Evolutionary conservation across 1,140 invertebrate species (phyloP), one percentile per base, ranked within the genome.

Genomic region (Matsumurasca onukii): DNA sequence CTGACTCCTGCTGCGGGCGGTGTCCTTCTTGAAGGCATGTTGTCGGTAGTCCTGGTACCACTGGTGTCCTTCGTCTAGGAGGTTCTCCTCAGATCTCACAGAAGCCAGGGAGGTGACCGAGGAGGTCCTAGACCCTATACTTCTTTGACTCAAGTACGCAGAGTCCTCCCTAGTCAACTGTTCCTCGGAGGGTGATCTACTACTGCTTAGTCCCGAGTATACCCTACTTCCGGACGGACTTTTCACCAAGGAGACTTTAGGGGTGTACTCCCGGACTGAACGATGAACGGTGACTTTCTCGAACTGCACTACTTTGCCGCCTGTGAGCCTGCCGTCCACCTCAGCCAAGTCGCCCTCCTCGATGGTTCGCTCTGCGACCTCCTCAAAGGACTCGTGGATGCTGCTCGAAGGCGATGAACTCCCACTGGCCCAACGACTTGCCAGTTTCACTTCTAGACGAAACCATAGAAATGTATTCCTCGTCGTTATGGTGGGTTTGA

Each of bases 1-100:
- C 77, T 93, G 89, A 72, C 88, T 89, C 77, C 86, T 89, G 78
- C 87, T 91, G 73, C 88, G 82, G 39, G 85, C 79, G 72, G 86
- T 88, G 62, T 89, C 86, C 78, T 85, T 84, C 73, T 83, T 83
- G 17, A 82, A 78, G 22, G 83, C 81, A 69, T 84, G 83, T 71
- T 78, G 81, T 34, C 80, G 77, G 71, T 86, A 86, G 66, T 86
- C 85, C 51, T 80, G 78, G 71, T 86, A 87, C 85, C 84, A 86
- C 68, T 87, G 85, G 52, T 57, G n/a, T 31, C 79, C 67, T 34
- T 78, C 64, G 52, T 74, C 71, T 69, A 74, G 69, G 74, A 84
- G 70, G 70, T 80, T 84, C 72, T 86, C 84, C 49, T 87, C 86
- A 0, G 87, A 88, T 1, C 86, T 82, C 29, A 86, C 85, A 55